phyloP scores from a whole-genome alignment of 2,888 invertebrate genomes.

The Conomelus anceps region DNA sequence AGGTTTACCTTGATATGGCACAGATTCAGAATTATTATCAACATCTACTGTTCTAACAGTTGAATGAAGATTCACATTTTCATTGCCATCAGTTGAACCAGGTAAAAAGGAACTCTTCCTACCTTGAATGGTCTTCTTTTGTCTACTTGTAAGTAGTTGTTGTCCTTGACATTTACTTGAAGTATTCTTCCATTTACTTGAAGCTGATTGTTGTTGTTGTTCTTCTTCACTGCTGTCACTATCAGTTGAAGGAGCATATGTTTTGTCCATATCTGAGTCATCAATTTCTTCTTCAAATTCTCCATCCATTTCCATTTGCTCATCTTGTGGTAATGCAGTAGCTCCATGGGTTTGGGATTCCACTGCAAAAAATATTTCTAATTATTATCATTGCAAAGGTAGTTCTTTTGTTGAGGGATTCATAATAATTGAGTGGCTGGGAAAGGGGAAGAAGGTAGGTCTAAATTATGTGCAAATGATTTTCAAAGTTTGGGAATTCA shows the following conservation, averaged over 20 bases:
- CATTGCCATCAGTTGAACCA: not conserved
- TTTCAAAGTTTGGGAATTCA: not conserved
- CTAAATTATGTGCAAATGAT: not conserved
- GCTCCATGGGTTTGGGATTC: not conserved
- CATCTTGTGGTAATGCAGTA: not conserved
- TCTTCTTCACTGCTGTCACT: not conserved
- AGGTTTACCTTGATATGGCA: not conserved
- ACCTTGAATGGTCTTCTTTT: not conserved
- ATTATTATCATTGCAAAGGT: not conserved
- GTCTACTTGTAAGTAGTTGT: not conserved
- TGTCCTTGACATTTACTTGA: not conserved
- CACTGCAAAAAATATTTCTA: not conserved
- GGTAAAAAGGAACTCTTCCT: not conserved
- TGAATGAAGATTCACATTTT: too few relatives aligned
- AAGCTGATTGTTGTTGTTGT: not conserved
- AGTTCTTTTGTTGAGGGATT: not conserved
- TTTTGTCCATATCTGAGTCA: not conserved
- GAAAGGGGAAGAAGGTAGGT: not conserved
- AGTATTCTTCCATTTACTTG: not conserved
- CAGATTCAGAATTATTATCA: not conserved
- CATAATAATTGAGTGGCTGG: not conserved
- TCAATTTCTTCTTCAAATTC: not conserved
- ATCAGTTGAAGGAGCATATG: not conserved
- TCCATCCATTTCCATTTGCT: not conserved
- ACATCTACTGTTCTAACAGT: too few relatives aligned